Percentiles rank a stretch among this genome's conserved stretches.
Conservation (phyloP, 2,113 vertebrate species). For the Condylura cristata region DNA sequence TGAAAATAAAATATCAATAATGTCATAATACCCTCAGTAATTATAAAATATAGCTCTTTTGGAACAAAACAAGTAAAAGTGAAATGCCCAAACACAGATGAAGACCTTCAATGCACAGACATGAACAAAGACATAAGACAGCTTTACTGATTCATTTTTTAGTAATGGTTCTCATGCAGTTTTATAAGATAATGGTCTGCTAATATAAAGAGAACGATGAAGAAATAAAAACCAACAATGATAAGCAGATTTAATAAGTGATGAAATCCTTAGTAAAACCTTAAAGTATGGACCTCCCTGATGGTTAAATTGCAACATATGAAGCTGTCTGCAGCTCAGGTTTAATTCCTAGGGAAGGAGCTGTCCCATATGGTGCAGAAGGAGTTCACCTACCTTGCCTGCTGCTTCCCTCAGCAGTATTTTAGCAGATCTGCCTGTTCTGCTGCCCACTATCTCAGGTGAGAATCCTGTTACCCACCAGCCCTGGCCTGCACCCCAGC, state of each 20-base stretch:
- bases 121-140: background rate
- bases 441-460: too few species aligned
- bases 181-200: background rate
- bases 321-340: too few species aligned
- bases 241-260: background rate
- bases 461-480: too few species aligned
- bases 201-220: slow-evolving; percentile 12
- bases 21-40: background rate
- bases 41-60: slow-evolving; percentile 43
- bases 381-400: too few species aligned
- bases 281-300: too few species aligned
- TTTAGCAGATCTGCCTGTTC: too few species aligned
- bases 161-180: background rate
- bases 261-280: background rate
- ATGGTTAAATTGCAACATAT: too few species aligned
- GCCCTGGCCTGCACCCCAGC: too few species aligned
- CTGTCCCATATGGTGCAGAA: too few species aligned
- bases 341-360: too few species aligned
- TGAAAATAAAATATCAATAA: slow-evolving; percentile 51
- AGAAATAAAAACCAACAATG: background rate
- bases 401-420: too few species aligned
- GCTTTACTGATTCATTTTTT: background rate
- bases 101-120: background rate
- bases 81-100: slow-evolving; percentile 20
- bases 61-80: slow-evolving; percentile 9